Evolutionary conservation across 2,888 invertebrate species (phyloP), one percentile per base, ranked within the genome.

Genomic region (Phymatocera aterrima): DNA sequence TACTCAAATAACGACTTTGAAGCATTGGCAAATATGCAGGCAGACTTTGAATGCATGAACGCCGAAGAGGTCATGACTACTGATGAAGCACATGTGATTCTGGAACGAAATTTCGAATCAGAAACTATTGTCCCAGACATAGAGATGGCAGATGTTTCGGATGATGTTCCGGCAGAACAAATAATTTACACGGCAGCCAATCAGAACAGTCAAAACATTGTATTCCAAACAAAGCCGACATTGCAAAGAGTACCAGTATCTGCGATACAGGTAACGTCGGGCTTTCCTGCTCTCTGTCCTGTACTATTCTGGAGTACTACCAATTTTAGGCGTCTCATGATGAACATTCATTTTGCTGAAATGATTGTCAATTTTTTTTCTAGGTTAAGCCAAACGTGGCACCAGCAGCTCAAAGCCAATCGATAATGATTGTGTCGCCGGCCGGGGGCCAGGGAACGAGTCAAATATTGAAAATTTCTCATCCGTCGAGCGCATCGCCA

Each of bases 381-480:
- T 54, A 90, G 89, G 85, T 89, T 12, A 90, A 90, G 79, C 82
- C 88, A 37, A 87, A 81, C 75, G 77, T 85, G n/a, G 79, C 82
- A 48, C 88, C 86, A 74, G 79, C 89, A 4, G 84, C 87, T 0
- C 90, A 90, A 75, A 90, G 88, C 80, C 90, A 90, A 74, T 90
- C 90, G 8, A 89, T 90, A 24, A 90, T 90, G 90, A 90, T 90
- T 77, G 89, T 90, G 0, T 88, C 90, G 46, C 90, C 90, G 18
- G 89, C 89, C 8, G 83, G 88, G n/a, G 89, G 90, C 51, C 88
- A 89, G 80, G 90, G 90, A 1, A 83, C 89, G 8, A 90, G 90
- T 79, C 91, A 91, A 83, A 89, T 90, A 74, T 79, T 91, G 21
- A 91, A 91, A 86, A 91, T 91, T 82, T 90, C 91, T 0, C 90